Conservation (phyloP, 2,113 vertebrate genomes). For the Maccullochella peelii region DNA sequence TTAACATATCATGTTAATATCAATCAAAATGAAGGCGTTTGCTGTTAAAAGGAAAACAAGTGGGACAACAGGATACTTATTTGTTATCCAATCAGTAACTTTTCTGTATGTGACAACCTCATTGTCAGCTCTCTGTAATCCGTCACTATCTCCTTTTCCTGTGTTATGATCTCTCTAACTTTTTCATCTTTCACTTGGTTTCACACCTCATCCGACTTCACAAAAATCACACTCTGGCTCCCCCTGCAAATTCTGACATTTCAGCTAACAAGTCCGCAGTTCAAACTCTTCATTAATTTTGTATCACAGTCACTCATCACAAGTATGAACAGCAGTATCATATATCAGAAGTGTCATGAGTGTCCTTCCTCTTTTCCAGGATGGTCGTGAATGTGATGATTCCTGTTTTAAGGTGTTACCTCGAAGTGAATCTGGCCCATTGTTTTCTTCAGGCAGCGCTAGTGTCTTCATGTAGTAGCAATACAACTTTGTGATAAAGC, state of each 20-base stretch:
- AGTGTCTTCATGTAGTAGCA: background rate
- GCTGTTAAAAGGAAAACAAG: conserved; percentile 23
- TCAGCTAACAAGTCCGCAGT: conserved; percentile 20
- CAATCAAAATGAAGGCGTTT: conserved; percentile 37
- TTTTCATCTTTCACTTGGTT: conserved; percentile 14
- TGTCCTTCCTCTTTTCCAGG: background rate
- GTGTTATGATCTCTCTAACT: background rate
- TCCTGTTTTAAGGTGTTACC: conserved; percentile 2
- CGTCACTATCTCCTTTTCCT: background rate
- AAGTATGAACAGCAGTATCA: background rate
- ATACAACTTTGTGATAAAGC: background rate
- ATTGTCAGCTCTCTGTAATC: conserved; percentile 2
- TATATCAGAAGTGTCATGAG: background rate
- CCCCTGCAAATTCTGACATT: conserved; percentile 1
- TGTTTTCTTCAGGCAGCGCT: background rate
- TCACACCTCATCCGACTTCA: conserved; percentile 24
- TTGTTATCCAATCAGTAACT: conserved; percentile 15
- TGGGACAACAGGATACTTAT: conserved; percentile 2
- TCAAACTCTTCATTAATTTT: conserved; percentile 37
- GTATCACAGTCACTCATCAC: conserved; percentile 9
- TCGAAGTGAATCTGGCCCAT: background rate
- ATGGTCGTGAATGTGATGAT: conserved; percentile 5
- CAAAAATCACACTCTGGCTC: conserved; percentile 9
- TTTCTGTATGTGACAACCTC: background rate
- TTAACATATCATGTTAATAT: conserved; percentile 38